These are phyloP conservation scores for Anhinga anhinga DNA, from an alignment of 2,113 vertebrate genomes.

Conservation along the genomic window DNA sequence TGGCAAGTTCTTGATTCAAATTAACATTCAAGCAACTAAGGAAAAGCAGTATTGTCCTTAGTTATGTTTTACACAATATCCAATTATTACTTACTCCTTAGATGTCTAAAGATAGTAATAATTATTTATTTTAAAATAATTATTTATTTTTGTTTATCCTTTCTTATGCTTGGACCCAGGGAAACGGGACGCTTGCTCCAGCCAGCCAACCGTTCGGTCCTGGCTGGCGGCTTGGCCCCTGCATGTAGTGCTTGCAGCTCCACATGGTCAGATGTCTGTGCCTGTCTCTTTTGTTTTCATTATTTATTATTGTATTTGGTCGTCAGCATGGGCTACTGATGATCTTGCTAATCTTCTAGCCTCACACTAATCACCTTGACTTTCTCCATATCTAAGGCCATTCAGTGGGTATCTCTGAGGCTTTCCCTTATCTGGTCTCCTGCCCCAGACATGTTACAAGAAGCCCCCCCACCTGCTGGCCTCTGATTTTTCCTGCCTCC, in stretches of 20 bases:
- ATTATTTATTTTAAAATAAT: neutral
- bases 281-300: neutral
- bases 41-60: neutral
- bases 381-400: neutral
- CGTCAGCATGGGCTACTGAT: neutral
- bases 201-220: fast-evolving
- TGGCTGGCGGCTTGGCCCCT: neutral
- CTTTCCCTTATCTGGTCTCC: neutral
- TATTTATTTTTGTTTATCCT: neutral
- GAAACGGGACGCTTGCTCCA: neutral
- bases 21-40: neutral
- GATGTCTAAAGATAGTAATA: neutral
- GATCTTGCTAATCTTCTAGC: neutral
- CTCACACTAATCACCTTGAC: neutral
- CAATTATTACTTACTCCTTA: neutral
- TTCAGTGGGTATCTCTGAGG: neutral
- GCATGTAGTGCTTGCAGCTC: fast-evolving
- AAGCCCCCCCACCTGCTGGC: neutral
- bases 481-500: neutral
- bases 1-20: neutral
- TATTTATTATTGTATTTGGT: neutral
- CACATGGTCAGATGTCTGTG: neutral
- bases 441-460: neutral
- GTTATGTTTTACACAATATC: neutral
- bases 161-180: neutral